Conservation (phyloP, 2,888 invertebrate genomes). For the Tachystola acroxantha region DNA sequence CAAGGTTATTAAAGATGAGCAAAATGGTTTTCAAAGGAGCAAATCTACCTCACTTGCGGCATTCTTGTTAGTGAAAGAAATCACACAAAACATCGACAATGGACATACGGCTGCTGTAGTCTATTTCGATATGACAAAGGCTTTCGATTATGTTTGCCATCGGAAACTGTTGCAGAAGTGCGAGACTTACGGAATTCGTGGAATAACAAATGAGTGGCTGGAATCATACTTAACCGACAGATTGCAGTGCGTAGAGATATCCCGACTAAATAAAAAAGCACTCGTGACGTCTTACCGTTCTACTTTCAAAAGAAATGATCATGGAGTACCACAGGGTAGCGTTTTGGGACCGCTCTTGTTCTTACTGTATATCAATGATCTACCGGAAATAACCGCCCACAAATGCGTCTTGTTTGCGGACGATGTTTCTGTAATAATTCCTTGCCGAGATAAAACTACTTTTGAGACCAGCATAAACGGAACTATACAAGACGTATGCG, state of each 20-base stretch:
- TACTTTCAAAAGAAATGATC: too few relatives aligned
- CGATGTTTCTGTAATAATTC: neutral
- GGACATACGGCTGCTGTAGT: conserved; percentile 4
- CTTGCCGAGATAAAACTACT: neutral
- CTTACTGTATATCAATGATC: too few relatives aligned
- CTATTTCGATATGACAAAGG: conserved; percentile 13
- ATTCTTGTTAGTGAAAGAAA: conserved; percentile 5
- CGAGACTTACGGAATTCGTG: neutral
- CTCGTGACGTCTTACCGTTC: neutral
- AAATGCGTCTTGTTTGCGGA: neutral
- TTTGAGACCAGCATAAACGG: neutral
- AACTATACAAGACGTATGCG: neutral
- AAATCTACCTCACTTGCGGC: conserved; percentile 11
- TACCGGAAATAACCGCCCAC: neutral
- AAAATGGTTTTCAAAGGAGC: conserved; percentile 12
- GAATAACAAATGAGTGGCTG: neutral
- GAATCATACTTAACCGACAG: neutral
- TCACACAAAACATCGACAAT: conserved; percentile 4
- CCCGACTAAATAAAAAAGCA: neutral
- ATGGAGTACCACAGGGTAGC: conserved; percentile 3
- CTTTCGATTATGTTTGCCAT: conserved; percentile 10
- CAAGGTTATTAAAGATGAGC: conserved; percentile 6
- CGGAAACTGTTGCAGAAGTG: conserved; percentile 6
- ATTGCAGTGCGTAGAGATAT: neutral
- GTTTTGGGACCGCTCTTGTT: too few relatives aligned